Conservation (phyloP, 2,797 vertebrate species). For the Oreortyx pictus region DNA sequence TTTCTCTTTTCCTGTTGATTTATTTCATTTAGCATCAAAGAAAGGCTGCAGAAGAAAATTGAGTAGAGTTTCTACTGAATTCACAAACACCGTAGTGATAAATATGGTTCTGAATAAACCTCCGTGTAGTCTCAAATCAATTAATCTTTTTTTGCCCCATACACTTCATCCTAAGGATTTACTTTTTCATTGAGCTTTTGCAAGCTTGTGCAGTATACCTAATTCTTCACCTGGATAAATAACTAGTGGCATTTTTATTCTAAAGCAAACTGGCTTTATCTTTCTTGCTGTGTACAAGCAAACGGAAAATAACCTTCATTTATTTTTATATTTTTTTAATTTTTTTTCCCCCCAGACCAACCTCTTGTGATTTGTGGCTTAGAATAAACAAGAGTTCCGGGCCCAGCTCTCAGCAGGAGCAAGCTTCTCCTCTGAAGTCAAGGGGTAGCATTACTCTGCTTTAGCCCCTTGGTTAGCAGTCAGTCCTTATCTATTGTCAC, state of each 20-base stretch:
- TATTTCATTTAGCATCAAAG: slow-evolving; percentile 48
- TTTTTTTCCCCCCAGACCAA: not conserved
- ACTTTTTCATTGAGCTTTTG: slow-evolving; percentile 61
- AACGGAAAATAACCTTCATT: slow-evolving; percentile 31
- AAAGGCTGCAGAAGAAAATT: slow-evolving; percentile 68
- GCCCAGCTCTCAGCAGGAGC: not conserved
- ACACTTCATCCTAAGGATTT: slow-evolving; percentile 59
- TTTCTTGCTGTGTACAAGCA: slow-evolving; percentile 62
- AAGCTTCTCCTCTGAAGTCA: not conserved
- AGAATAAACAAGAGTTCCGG: not conserved
- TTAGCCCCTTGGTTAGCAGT: not conserved
- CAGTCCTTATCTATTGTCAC: not conserved
- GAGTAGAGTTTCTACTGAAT: slow-evolving; percentile 70
- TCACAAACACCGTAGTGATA: slow-evolving; percentile 76
- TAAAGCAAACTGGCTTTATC: slow-evolving; percentile 60
- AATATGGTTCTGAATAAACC: slow-evolving; percentile 76
- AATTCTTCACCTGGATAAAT: slow-evolving; percentile 70
- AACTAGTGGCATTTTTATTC: slow-evolving; percentile 74
- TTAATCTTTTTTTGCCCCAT: slow-evolving; percentile 63
- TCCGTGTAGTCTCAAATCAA: slow-evolving; percentile 69
- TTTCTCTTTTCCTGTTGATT: slow-evolving; percentile 42
- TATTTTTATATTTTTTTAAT: slow-evolving; percentile 20
- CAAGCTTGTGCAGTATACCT: slow-evolving; percentile 9
- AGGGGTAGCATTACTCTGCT: not conserved
- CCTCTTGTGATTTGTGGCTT: not conserved